These are phyloP conservation scores for Anneissia japonica DNA, from an alignment of 35 echinoderm and acorn worm species.

Conservation along the genomic window DNA sequence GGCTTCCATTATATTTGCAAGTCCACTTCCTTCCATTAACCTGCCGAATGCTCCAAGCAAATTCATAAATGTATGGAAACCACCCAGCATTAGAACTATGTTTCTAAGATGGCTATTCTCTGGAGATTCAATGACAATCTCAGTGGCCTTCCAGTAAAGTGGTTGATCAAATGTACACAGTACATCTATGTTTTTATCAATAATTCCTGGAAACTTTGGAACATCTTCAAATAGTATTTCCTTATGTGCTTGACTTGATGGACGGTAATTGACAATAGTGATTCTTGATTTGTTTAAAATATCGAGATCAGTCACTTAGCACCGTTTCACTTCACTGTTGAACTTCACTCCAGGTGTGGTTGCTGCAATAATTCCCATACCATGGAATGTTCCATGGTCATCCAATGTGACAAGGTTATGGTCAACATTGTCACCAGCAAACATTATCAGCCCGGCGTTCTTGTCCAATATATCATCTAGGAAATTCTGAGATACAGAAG, in stretches of 20 bases:
- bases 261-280: too few relatives aligned
- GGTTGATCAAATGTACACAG: slow-evolving; percentile 15
- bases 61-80: slow-evolving; percentile 13
- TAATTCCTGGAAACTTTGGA: too few relatives aligned
- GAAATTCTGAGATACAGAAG: slow-evolving; percentile 24
- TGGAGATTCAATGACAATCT: background rate
- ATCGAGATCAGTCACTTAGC: too few relatives aligned
- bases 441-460: slow-evolving; percentile 10
- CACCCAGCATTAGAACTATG: background rate
- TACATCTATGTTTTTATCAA: too few relatives aligned
- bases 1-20: background rate
- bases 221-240: too few relatives aligned
- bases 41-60: slow-evolving; percentile 17
- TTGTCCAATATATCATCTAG: slow-evolving; percentile 17
- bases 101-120: too few relatives aligned
- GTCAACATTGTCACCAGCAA: slow-evolving; percentile 75
- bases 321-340: too few relatives aligned
- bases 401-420: slow-evolving; percentile 55
- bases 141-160: background rate
- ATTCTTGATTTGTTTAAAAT: too few relatives aligned
- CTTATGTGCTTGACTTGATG: too few relatives aligned
- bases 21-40: slow-evolving; percentile 26
- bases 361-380: slow-evolving; percentile 64
- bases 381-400: slow-evolving; percentile 67
- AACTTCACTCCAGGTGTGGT: slow-evolving; percentile 28